Conservation (phyloP, 2,113 vertebrate genomes). For the Antennarius striatus region DNA sequence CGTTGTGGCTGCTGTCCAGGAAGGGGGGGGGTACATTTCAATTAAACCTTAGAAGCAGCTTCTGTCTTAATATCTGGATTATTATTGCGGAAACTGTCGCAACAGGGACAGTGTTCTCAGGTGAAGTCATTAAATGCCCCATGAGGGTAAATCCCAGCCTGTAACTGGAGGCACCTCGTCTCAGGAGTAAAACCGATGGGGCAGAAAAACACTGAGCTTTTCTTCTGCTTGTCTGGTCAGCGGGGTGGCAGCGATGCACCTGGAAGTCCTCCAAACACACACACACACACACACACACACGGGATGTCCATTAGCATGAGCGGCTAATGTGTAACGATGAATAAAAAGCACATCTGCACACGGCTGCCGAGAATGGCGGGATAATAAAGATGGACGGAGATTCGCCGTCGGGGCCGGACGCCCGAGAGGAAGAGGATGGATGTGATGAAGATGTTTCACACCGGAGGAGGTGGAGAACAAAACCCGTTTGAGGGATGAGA, state of each 20-base stretch:
- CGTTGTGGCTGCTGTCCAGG: slow-evolving; percentile 23
- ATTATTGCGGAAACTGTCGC: not conserved
- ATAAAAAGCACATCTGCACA: slow-evolving; percentile 76
- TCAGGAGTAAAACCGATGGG: slow-evolving; percentile 75
- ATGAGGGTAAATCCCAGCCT: not conserved
- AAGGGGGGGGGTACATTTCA: no score
- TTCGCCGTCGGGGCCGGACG: no score
- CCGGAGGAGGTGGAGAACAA: no score
- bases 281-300: slow-evolving; percentile 5
- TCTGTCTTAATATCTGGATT: no score
- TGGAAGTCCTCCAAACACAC: slow-evolving; percentile 77
- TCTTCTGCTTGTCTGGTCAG: slow-evolving; percentile 81
- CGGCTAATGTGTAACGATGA: slow-evolving; percentile 76
- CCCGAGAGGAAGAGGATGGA: no score
- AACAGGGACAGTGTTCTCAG: not conserved
- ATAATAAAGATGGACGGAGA: no score
- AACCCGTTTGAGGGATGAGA: no score
- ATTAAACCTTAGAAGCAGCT: no score
- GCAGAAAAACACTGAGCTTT: slow-evolving; percentile 88
- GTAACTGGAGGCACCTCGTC: slow-evolving; percentile 63
- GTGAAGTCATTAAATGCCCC: slow-evolving; percentile 3
- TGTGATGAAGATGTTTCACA: no score
- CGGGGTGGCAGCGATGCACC: slow-evolving; percentile 65
- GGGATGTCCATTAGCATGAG: slow-evolving; percentile 47
- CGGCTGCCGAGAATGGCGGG: slow-evolving; percentile 24